Percentiles rank a stretch among this genome's conserved stretches.
Conservation (phyloP, 2,797 vertebrate genomes). For the Hypotaenidia okinawae region DNA sequence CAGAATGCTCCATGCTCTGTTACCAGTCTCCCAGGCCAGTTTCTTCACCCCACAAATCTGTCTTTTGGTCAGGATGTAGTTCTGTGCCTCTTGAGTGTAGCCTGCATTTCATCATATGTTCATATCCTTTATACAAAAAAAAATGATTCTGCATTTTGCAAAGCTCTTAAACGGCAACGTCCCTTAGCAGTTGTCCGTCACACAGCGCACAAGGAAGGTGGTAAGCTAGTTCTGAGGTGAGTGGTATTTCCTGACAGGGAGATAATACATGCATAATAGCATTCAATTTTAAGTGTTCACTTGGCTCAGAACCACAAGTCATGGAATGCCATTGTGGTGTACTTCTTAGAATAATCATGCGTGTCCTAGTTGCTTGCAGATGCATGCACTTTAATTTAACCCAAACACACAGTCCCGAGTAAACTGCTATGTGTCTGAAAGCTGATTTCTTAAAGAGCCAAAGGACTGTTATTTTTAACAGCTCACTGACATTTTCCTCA, state of each 20-base stretch:
- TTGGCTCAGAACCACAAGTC: conserved; percentile 15
- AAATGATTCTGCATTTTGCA: conserved; percentile 33
- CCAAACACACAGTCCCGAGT: not conserved
- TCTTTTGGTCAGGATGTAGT: not conserved
- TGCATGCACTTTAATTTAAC: conserved; percentile 2
- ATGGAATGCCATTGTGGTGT: not conserved
- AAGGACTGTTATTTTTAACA: conserved; percentile 20
- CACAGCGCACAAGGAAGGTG: not conserved
- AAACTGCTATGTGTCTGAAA: not conserved
- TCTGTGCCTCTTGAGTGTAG: not conserved
- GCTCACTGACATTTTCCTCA: conserved; percentile 16
- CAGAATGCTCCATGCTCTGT: not conserved
- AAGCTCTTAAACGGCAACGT: conserved; percentile 8
- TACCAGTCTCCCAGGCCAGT: not conserved
- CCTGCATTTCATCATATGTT: not conserved
- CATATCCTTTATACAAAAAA: not conserved
- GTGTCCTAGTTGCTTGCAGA: not conserved
- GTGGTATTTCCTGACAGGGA: conserved; percentile 2
- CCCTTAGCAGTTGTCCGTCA: not conserved
- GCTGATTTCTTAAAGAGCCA: conserved; percentile 17
- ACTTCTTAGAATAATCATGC: not conserved
- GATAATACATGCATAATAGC: not conserved
- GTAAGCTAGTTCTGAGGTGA: not conserved
- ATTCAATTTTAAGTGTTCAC: conserved; percentile 1
- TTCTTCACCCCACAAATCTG: not conserved